phyloP scores from a whole-genome alignment of 2,888 invertebrate genomes.

The Hermaeophaga mercurialis region DNA sequence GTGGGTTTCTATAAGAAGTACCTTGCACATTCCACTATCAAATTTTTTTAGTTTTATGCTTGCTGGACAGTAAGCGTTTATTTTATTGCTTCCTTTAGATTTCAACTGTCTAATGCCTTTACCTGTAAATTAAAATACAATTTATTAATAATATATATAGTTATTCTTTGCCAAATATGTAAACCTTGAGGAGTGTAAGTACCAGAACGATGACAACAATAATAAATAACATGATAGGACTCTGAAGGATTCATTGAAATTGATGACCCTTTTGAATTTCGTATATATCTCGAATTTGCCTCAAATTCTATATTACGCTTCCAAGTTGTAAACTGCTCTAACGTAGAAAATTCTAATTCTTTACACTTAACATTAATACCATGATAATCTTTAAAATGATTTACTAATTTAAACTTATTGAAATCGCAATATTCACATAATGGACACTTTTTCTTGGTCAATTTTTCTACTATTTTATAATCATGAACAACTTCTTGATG shows the following conservation, averaged over 20 bases:
- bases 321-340: conserved; percentile 15
- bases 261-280: neutral
- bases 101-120: conserved; percentile 25
- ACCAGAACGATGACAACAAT: conserved; percentile 30
- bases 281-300: conserved; percentile 11
- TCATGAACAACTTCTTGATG: neutral
- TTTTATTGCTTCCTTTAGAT: conserved; percentile 30
- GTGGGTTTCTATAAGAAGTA: conserved; percentile 5
- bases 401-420: conserved; percentile 1
- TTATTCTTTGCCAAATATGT: neutral
- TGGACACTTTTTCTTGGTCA: conserved; percentile 1
- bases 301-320: conserved; percentile 15
- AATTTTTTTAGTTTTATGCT: conserved; percentile 4
- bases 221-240: neutral
- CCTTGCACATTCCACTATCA: conserved; percentile 1
- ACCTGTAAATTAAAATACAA: conserved; percentile 3
- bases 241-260: neutral
- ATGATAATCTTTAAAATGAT: conserved; percentile 15
- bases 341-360: conserved; percentile 10
- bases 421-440: neutral
- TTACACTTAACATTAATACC: conserved; percentile 1
- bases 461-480: neutral
- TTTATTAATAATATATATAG: neutral
- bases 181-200: conserved; percentile 13
- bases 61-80: conserved; percentile 28